A percentile compares a stretch with the other conserved stretches of the same genome.
phyloP scores from a whole-genome alignment of 2,888 invertebrate genomes.

The Exephanes ischioxanthus region DNA sequence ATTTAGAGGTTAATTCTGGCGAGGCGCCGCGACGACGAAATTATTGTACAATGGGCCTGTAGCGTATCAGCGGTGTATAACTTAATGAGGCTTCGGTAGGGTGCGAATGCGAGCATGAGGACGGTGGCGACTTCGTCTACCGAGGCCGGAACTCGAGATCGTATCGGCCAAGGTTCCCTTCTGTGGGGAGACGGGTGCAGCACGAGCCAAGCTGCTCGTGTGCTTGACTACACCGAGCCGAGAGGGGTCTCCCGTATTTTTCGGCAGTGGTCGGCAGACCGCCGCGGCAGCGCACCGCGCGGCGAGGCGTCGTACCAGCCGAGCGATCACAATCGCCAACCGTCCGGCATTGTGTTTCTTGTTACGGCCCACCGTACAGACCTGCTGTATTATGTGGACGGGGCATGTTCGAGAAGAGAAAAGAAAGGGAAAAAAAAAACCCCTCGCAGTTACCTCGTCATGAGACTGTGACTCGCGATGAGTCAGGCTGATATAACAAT shows the following conservation, averaged over 20 bases:
- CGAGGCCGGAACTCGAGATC: slow-evolving; percentile 10
- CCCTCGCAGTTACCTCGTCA: background rate
- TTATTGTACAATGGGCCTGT: background rate
- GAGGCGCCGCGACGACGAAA: background rate
- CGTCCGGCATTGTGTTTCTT: background rate
- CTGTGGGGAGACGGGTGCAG: slow-evolving; percentile 2
- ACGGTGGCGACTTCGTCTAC: slow-evolving; percentile 7
- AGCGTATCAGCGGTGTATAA: background rate
- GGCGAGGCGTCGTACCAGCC: background rate
- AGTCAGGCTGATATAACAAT: slow-evolving; percentile 1
- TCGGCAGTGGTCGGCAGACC: background rate
- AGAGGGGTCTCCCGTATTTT: slow-evolving; percentile 2
- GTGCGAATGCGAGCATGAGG: slow-evolving; percentile 7
- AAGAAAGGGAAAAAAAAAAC: background rate
- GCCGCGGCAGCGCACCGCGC: background rate
- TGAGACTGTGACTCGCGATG: slow-evolving; percentile 4
- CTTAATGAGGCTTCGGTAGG: slow-evolving; percentile 15
- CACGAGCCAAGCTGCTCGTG: slow-evolving; percentile 2
- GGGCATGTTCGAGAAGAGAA: background rate
- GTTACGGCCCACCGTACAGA: background rate
- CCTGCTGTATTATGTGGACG: background rate
- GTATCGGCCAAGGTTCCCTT: background rate
- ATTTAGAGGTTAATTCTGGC: background rate
- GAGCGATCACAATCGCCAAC: slow-evolving; percentile 6
- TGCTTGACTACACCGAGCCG: background rate